Base-by-base conservation (phyloP, 2,888 invertebrate species). In the Apoda limacodes region DNA sequence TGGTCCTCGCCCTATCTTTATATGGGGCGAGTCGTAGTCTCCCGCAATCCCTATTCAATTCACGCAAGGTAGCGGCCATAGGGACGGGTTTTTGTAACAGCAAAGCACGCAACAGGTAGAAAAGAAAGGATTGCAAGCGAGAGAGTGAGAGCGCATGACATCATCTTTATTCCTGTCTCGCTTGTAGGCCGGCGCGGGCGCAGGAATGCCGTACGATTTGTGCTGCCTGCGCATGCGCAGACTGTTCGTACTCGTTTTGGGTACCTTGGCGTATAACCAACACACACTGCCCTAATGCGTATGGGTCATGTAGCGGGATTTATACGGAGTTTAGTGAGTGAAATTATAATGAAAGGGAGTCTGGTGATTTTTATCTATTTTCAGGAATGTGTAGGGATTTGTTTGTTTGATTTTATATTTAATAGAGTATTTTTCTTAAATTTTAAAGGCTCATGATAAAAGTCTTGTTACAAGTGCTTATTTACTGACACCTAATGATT, bases 71-170 rank as follows among this genome's bases (percentile, higher is more conserved):
- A 78, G 80, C 80, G 78, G 80, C 80, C 72, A 70, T 67, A 69
- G 67, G 80, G 75, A 78, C 66, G 71, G 80, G 75, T 78, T 78
- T 76, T 78, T 78, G 74, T 78, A 70, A 75, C 75, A 71, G 68
- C 68, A n/a, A n/a, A n/a, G n/a, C n/a, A n/a, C n/a, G 75, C 76
- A 75, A 78, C 80, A 80, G 80, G 80, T 80, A 80, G 78, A 76
- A 75, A 74, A 69, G 75, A 76, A 78, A 78, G 78, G 80, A 78
- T 80, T 78, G 78, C 74, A 70, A 70, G 67, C 48, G 52, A 28
- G 35, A 50, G 69, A 74, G 60, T 43, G 74, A 61, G 71, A 72
- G 42, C 43, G 51, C 52, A 56, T 48, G 57, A 55, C 60, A 58
- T 52, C 55, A 50, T 55, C 46, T 44, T 43, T 35, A 35, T 32